Percentiles rank a stretch among this genome's conserved stretches.
Conservation (phyloP, 1,140 invertebrate genomes). For the Ceratoteleas bidentatus region DNA sequence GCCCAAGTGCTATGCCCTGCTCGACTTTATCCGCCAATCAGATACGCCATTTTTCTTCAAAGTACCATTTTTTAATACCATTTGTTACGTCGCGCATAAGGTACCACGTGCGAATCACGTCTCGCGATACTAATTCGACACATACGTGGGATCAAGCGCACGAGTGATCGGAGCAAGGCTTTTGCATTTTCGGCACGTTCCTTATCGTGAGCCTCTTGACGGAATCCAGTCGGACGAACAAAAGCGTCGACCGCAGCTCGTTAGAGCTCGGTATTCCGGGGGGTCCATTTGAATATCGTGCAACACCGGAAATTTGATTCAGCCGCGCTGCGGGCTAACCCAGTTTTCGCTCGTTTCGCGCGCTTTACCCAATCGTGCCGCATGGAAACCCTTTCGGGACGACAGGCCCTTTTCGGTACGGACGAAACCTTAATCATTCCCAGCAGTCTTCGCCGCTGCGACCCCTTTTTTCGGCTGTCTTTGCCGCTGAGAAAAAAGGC, state of each 20-base stretch:
- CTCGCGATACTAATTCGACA: conserved; percentile 38
- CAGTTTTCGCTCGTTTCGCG: conserved; percentile 53
- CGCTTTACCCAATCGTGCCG: conserved; percentile 27
- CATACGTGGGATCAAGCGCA: neutral
- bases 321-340: conserved; percentile 43
- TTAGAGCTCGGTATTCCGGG: conserved; percentile 73
- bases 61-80: conserved; percentile 58
- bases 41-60: conserved; percentile 61
- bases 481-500: conserved; percentile 23
- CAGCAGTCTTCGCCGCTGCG: conserved; percentile 45
- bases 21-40: conserved; percentile 67
- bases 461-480: conserved; percentile 35
- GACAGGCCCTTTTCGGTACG: conserved; percentile 39
- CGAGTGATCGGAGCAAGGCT: conserved; percentile 1
- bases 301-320: conserved; percentile 78
- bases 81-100: conserved; percentile 47
- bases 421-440: conserved; percentile 58
- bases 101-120: conserved; percentile 30
- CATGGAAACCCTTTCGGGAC: conserved; percentile 50
- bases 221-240: conserved; percentile 33
- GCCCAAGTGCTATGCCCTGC: conserved; percentile 56
- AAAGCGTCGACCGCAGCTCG: conserved; percentile 62
- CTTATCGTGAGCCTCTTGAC: conserved; percentile 30
- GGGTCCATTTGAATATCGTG: conserved; percentile 78
- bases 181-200: conserved; percentile 19